phyloP scores from a whole-genome alignment of 2,797 vertebrate genomes.

The Okamejei kenojei region DNA sequence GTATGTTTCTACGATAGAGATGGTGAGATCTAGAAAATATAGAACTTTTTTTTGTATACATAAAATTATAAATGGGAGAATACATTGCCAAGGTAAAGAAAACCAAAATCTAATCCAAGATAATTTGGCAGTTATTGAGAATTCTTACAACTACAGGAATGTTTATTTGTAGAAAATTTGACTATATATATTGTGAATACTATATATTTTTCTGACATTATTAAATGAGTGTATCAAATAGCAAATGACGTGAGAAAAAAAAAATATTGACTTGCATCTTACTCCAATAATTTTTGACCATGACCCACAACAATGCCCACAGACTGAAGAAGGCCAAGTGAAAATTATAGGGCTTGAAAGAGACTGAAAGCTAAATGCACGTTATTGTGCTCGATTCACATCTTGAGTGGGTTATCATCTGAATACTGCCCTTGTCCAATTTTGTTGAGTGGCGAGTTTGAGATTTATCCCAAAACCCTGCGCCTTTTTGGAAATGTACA shows the following conservation, averaged over 20 bases:
- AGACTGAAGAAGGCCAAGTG: too few relatives aligned
- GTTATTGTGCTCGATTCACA: neutral
- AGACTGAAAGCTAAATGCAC: neutral
- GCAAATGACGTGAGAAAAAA: neutral
- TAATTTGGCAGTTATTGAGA: neutral
- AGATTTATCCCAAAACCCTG: neutral
- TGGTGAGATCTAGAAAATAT: neutral
- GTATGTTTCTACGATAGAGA: too few relatives aligned
- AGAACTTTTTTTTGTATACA: neutral
- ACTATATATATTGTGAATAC: neutral
- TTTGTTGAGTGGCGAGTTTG: neutral
- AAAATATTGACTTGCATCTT: too few relatives aligned
- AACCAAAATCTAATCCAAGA: neutral
- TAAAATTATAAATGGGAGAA: neutral
- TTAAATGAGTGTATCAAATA: neutral
- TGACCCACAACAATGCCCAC: neutral
- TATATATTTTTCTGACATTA: neutral
- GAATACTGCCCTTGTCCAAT: neutral
- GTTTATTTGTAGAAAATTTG: neutral
- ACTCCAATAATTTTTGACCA: neutral
- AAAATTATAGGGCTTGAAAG: too few relatives aligned
- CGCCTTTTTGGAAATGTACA: neutral
- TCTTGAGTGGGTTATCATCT: neutral
- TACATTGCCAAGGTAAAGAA: neutral
- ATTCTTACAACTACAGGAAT: neutral